Base-by-base conservation (phyloP, 2,113 vertebrate genomes). In the Myocastor coypus region DNA sequence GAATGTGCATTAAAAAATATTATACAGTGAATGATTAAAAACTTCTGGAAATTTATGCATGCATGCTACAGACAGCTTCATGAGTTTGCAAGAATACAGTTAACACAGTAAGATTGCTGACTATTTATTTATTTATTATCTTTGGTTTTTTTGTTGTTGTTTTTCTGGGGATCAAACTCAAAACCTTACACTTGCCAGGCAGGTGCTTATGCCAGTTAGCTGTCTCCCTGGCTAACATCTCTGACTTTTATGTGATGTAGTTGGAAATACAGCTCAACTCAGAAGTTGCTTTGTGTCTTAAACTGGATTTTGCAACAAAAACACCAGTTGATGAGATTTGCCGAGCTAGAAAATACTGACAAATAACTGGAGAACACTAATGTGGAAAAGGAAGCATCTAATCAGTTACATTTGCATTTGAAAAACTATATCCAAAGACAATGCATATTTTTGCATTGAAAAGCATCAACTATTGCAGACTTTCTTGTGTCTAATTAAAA, bases 161-260 rank as follows among this genome's bases (percentile, higher is more conserved):
- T n/a, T n/a, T 57, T 57, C 55, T 57, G 16, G 16, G 55, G 5
- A 57, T 57, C 55, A 57, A 57, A 57, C 55, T 57, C 55, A 57
- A 57, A 57, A 17, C 55, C 55, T 57, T 57, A 16, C 12, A 11
- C 52, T 52, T 52, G 9, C 55, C 17, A 57, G 55, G 17, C 55
- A 57, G 55, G 17, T 57, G 55, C 55, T 57, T 57, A 57, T 57
- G 55, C 17, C 55, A 57, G 4, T 57, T 14, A 57, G 55, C 55
- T 57, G 5, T 57, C 55, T 46, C 8, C 46, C 46, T 46, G 46
- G 46, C 46, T 57, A 57, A 57, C 52, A 46, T 83, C 3, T 93
- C 42, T 85, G 24, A 78, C 42, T 89, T 96, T 83, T 64, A 81
- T 13, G 7, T 84, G 57, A 92, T 94, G 63, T n/a, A 75, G 5